Conservation (phyloP, 2,888 invertebrate species). For the Neoascia interrupta region DNA sequence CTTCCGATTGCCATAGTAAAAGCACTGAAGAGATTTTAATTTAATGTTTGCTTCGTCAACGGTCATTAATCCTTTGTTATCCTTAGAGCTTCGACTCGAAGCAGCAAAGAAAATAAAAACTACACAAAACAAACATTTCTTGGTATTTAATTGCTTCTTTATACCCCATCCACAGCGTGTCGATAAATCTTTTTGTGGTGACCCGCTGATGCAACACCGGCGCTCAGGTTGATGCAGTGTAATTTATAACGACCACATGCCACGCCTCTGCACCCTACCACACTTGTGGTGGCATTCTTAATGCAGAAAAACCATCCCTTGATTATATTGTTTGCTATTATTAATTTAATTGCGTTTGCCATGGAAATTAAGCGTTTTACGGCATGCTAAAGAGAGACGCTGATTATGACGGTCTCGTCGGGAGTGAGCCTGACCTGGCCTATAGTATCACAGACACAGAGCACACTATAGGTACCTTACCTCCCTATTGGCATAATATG, state of each 20-base stretch:
- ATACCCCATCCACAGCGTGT: not conserved
- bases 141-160: slow-evolving; percentile 10
- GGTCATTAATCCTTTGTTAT: not conserved
- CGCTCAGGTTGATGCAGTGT: slow-evolving; percentile 58
- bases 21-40: too few species aligned
- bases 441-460: not conserved
- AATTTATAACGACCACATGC: slow-evolving; percentile 61
- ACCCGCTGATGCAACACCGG: slow-evolving; percentile 51
- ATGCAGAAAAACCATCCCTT: slow-evolving; percentile 64
- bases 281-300: slow-evolving; percentile 50
- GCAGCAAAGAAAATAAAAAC: slow-evolving; percentile 19
- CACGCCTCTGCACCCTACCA: slow-evolving; percentile 35
- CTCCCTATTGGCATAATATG: too few species aligned
- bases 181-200: slow-evolving; percentile 57
- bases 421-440: slow-evolving; percentile 1
- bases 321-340: slow-evolving; percentile 68
- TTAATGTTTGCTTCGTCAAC: too few species aligned
- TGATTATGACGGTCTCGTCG: slow-evolving; percentile 30
- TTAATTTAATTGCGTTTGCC: slow-evolving; percentile 66
- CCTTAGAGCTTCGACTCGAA: slow-evolving; percentile 10
- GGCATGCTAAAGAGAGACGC: slow-evolving; percentile 39
- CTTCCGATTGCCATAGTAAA: too few species aligned
- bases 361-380: slow-evolving; percentile 68
- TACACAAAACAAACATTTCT: slow-evolving; percentile 18
- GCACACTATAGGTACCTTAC: not conserved